A percentile compares a stretch with the other conserved stretches of the same genome.
phyloP scores from a whole-genome alignment of 2,888 invertebrate genomes.

The Volucella zonaria region DNA sequence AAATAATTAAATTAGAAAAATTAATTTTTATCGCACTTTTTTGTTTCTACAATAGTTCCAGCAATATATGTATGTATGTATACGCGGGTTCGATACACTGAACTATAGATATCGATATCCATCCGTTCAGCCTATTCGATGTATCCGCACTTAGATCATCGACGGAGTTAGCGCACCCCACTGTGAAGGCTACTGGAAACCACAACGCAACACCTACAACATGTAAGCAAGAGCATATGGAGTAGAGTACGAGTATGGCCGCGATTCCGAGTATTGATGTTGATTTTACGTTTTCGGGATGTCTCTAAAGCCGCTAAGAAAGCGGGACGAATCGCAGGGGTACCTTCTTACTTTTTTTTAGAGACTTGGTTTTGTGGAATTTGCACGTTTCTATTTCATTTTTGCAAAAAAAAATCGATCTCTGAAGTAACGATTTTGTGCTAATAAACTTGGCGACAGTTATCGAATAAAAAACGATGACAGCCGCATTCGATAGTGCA shows the following conservation, averaged over 20 bases:
- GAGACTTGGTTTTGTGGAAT: conserved; percentile 2
- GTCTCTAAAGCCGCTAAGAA: conserved; percentile 3
- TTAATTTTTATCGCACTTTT: conserved; percentile 54
- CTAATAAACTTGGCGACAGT: background rate
- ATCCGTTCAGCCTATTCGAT: conserved; percentile 21
- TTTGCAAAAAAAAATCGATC: conserved; percentile 5
- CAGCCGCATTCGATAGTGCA: conserved; percentile 40
- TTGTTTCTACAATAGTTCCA: conserved; percentile 16
- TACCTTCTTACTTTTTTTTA: background rate
- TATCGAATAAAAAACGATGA: background rate
- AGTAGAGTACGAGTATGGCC: background rate
- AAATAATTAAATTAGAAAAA: conserved; percentile 40
- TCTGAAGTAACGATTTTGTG: background rate
- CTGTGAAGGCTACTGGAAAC: conserved; percentile 28
- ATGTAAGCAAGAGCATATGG: conserved; percentile 9
- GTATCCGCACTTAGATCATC: conserved; percentile 79
- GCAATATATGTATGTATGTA: too few relatives aligned
- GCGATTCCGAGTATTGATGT: conserved; percentile 8
- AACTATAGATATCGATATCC: conserved; percentile 54
- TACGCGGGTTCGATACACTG: conserved; percentile 46
- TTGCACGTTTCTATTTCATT: background rate
- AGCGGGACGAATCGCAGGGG: conserved; percentile 22
- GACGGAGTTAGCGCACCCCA: conserved; percentile 77
- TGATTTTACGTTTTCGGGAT: conserved; percentile 11
- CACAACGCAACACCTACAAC: conserved; percentile 30